A percentile compares a stretch with the other conserved stretches of the same genome.
phyloP scores from a whole-genome alignment of 2,113 vertebrate genomes.

The Phycodurus eques region DNA sequence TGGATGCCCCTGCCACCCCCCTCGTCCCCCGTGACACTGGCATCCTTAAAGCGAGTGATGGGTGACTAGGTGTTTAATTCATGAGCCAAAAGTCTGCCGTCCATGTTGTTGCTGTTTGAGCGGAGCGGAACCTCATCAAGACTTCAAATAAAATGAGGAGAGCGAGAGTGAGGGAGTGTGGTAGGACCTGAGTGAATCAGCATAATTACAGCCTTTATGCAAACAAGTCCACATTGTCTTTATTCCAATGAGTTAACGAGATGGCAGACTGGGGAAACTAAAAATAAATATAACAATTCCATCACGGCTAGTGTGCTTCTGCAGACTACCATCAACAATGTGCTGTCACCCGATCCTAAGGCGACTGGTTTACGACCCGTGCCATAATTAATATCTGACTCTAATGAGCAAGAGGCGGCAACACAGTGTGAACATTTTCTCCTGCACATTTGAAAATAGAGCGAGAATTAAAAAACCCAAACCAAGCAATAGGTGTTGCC shows the following conservation, averaged over 20 bases:
- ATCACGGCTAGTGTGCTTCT: constrained; percentile 65
- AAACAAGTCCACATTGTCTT: constrained; percentile 70
- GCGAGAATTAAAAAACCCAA: neutral
- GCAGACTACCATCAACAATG: constrained; percentile 61
- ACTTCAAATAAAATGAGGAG: constrained; percentile 47
- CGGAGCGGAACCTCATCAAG: constrained; percentile 64
- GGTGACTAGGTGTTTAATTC: constrained; percentile 29
- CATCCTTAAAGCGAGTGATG: constrained; percentile 22
- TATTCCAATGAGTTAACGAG: constrained; percentile 75
- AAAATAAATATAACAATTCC: constrained; percentile 42
- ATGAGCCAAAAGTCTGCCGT: constrained; percentile 42
- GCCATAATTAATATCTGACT: constrained; percentile 61
- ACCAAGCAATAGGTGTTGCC: neutral
- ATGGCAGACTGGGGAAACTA: constrained; percentile 52
- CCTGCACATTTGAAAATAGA: constrained; percentile 18
- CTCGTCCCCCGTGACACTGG: neutral
- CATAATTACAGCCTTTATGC: constrained; percentile 72
- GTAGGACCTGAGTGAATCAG: constrained; percentile 53
- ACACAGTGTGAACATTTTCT: constrained; percentile 33
- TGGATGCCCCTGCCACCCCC: constrained; percentile 4
- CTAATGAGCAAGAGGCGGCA: constrained; percentile 54
- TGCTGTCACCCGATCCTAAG: constrained; percentile 68
- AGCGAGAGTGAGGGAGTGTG: constrained; percentile 23
- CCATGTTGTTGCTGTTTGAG: constrained; percentile 51
- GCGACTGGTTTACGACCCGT: constrained; percentile 46